Evolutionary conservation across 2,797 vertebrate species (phyloP).

Genomic region (Tragopan temminckii): DNA sequence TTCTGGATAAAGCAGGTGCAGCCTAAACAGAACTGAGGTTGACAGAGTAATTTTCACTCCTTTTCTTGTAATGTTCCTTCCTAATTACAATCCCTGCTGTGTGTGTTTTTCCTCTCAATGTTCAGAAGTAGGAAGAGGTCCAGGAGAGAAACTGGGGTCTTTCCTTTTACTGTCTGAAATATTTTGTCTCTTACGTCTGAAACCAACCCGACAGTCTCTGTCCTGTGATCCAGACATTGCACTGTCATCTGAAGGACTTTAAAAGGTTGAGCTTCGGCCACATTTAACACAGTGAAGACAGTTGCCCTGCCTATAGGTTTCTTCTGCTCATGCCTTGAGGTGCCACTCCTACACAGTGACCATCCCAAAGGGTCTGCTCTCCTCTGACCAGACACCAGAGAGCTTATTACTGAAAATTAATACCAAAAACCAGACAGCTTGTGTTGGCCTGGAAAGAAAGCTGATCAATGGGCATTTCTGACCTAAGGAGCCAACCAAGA

Average conservation of each 20-base stretch:
- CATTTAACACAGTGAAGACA: background rate
- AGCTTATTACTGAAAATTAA: background rate
- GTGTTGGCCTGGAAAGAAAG: background rate
- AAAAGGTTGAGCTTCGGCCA: background rate
- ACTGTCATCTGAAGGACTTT: background rate
- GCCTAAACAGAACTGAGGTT: slow-evolving; percentile 11
- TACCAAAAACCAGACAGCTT: background rate
- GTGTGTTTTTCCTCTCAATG: background rate
- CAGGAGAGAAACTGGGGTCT: background rate
- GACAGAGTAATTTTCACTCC: slow-evolving; percentile 28
- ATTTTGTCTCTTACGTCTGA: background rate
- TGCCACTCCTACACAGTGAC: background rate
- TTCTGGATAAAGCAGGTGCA: background rate
- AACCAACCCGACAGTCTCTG: background rate
- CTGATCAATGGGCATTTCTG: background rate
- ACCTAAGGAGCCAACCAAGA: background rate
- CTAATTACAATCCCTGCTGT: slow-evolving; percentile 17
- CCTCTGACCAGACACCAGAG: background rate
- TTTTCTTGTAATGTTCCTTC: background rate
- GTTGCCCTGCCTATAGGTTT: background rate
- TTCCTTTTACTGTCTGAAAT: background rate
- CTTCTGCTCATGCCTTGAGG: background rate
- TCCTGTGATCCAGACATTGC: background rate
- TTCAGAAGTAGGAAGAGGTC: background rate
- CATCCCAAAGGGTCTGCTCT: background rate